phyloP scores from a whole-genome alignment of 2,888 invertebrate species.

The Agelastica alni region DNA sequence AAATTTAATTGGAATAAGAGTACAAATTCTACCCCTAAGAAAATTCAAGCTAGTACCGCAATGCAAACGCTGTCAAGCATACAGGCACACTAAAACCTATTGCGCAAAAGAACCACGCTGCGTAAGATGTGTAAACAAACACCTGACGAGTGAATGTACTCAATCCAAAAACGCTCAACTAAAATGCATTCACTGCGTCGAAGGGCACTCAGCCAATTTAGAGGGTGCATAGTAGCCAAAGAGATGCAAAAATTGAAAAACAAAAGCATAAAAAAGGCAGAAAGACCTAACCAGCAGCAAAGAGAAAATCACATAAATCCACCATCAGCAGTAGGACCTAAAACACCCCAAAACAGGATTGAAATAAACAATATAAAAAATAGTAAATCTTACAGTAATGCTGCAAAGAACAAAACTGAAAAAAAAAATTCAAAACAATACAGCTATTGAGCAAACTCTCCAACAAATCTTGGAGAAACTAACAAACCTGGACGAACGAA shows the following conservation, averaged over 20 bases:
- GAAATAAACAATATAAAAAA: neutral
- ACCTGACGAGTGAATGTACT: slow-evolving; percentile 13
- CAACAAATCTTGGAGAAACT: too few relatives aligned
- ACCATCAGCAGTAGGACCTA: too few relatives aligned
- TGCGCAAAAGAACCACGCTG: slow-evolving; percentile 26
- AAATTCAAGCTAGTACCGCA: slow-evolving; percentile 22
- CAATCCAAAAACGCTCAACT: slow-evolving; percentile 22
- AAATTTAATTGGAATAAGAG: slow-evolving; percentile 12
- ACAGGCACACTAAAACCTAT: slow-evolving; percentile 18
- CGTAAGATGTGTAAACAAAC: slow-evolving; percentile 27
- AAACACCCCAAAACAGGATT: neutral
- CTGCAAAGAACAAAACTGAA: neutral
- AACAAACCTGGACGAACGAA: too few relatives aligned
- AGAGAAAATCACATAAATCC: too few relatives aligned
- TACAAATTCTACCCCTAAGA: slow-evolving; percentile 8
- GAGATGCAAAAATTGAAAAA: slow-evolving; percentile 3
- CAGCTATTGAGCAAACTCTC: too few relatives aligned
- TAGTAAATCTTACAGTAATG: neutral
- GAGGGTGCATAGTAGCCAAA: slow-evolving; percentile 8
- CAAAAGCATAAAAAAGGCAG: neutral
- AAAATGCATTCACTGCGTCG: slow-evolving; percentile 30
- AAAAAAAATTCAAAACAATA: neutral
- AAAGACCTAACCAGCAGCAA: neutral
- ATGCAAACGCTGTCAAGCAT: slow-evolving; percentile 25
- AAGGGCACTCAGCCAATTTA: slow-evolving; percentile 30